A percentile compares a stretch with the other conserved stretches of the same genome.
Evolutionary conservation across 2,888 invertebrate genomes (phyloP).

Genomic region (Carterocephalus palaemon): DNA sequence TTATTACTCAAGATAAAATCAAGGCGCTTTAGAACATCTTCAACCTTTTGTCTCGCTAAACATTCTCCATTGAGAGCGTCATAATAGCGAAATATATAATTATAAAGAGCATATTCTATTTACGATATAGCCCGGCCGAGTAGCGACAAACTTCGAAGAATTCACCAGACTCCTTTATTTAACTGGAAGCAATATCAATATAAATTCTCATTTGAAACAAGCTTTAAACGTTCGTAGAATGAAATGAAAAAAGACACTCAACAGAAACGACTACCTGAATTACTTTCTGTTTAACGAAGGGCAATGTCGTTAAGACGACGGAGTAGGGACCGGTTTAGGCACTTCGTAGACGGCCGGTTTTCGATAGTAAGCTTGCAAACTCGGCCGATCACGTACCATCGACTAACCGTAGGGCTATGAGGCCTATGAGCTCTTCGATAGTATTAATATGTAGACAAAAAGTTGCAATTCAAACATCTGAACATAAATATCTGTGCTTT

Average conservation of each 20-base stretch:
- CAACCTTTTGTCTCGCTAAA: conserved; percentile 10
- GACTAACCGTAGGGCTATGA: conserved; percentile 56
- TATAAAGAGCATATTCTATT: conserved; percentile 28
- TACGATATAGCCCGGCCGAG: conserved; percentile 22
- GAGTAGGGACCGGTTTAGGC: too few relatives aligned
- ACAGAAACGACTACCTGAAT: conserved; percentile 69
- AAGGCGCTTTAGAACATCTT: conserved; percentile 4
- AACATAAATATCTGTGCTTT: too few relatives aligned
- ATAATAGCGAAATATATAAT: conserved; percentile 23
- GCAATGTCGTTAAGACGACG: conserved; percentile 40
- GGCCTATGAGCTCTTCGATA: conserved; percentile 6
- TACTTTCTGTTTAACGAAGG: conserved; percentile 42
- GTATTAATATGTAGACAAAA: too few relatives aligned
- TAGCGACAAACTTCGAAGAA: conserved; percentile 24
- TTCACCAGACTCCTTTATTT: conserved; percentile 19
- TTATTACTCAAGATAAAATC: not conserved
- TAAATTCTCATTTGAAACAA: conserved; percentile 47
- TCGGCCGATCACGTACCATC: conserved; percentile 38
- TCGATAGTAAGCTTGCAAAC: too few relatives aligned
- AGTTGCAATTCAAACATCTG: too few relatives aligned
- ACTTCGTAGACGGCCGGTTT: too few relatives aligned
- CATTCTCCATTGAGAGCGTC: conserved; percentile 12
- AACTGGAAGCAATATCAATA: conserved; percentile 52
- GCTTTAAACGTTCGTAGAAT: conserved; percentile 52
- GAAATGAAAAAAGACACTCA: conserved; percentile 67